Evolutionary conservation across 2,113 vertebrate genomes (phyloP).

Genomic region (Protobothrops flavoviridis): DNA sequence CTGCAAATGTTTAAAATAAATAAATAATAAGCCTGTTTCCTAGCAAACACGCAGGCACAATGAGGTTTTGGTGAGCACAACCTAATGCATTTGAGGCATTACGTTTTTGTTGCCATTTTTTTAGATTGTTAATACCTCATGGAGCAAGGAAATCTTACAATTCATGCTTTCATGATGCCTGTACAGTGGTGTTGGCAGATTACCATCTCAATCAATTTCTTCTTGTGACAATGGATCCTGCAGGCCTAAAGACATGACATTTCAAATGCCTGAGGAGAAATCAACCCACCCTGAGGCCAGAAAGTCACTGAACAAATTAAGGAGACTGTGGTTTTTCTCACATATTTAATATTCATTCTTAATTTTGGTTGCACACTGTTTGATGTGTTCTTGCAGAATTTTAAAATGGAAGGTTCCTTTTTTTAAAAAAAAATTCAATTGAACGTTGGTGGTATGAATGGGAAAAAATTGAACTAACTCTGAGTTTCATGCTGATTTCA

Average conservation of each 20-base stretch:
- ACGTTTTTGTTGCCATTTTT: not conserved
- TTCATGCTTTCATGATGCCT: not conserved
- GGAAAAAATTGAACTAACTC: not conserved
- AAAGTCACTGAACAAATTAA: not conserved
- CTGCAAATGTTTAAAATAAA: not conserved
- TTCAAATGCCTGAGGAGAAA: not conserved
- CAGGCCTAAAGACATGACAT: not conserved
- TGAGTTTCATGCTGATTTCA: not conserved
- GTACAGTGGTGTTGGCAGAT: not conserved
- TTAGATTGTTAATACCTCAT: not conserved
- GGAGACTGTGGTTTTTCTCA: not conserved
- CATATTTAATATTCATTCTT: not conserved
- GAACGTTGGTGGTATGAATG: not conserved
- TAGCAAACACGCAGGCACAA: not conserved
- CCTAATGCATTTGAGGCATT: not conserved
- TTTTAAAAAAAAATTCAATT: not conserved
- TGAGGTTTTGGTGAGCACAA: not conserved
- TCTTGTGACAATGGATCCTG: not conserved
- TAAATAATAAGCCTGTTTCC: slow-evolving; percentile 32
- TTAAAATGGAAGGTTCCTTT: not conserved
- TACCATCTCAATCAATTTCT: not conserved
- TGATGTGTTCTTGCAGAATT: not conserved
- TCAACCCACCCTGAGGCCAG: not conserved
- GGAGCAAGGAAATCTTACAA: not conserved
- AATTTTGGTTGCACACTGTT: not conserved